A percentile compares a stretch with the other conserved stretches of the same genome.
Evolutionary conservation across 2,888 invertebrate genomes (phyloP).

Genomic region (Druceiella hillmani): DNA sequence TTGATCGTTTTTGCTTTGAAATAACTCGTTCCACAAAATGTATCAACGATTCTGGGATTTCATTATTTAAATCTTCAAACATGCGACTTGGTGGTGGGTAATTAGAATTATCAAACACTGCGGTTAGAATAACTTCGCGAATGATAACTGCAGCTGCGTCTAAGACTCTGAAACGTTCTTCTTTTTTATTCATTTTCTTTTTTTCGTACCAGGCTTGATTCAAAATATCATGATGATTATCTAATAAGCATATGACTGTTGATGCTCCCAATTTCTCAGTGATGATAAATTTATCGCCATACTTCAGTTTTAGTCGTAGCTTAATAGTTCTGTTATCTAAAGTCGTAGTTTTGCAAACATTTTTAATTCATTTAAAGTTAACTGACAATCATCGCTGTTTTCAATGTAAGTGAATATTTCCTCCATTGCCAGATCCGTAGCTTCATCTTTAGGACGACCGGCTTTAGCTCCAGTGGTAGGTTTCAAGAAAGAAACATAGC

Average conservation of each 20-base stretch:
- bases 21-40: constrained; percentile 26
- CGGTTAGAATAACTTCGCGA: constrained; percentile 20
- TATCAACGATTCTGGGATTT: constrained; percentile 27
- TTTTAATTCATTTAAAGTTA: constrained; percentile 16
- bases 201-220: constrained; percentile 26
- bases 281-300: constrained; percentile 29
- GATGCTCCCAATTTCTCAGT: constrained; percentile 21
- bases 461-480: constrained; percentile 28
- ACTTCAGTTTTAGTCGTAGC: constrained; percentile 26
- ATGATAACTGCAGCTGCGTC: constrained; percentile 23
- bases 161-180: constrained; percentile 24
- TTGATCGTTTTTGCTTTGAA: constrained; percentile 27
- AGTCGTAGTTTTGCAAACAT: constrained; percentile 24
- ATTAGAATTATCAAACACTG: constrained; percentile 22
- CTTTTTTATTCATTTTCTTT: constrained; percentile 23
- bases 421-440: constrained; percentile 28
- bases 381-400: constrained; percentile 22
- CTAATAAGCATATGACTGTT: constrained; percentile 20
- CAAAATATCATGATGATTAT: constrained; percentile 20
- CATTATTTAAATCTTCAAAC: constrained; percentile 28
- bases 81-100: constrained; percentile 27
- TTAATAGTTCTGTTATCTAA: constrained; percentile 28
- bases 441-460: constrained; percentile 29
- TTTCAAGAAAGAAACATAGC: constrained; percentile 27
- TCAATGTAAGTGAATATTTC: constrained; percentile 26